Evolutionary conservation across 2,113 vertebrate genomes (phyloP).

Genomic region (Oreocharis arfaki): DNA sequence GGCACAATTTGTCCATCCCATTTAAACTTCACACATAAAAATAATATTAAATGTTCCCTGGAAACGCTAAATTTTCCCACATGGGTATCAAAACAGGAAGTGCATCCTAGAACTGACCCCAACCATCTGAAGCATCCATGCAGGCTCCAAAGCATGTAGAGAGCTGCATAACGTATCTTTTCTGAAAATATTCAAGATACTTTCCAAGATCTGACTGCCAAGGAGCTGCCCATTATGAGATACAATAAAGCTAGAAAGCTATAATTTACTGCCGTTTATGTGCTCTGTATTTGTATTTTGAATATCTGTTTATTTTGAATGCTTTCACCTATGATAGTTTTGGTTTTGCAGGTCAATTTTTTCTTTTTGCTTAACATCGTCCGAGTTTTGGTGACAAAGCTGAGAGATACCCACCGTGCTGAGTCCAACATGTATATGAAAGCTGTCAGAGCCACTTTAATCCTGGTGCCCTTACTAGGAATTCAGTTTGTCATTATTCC

Average conservation of each 20-base stretch:
- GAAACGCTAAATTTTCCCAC: background rate
- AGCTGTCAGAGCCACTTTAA: conserved; percentile 92
- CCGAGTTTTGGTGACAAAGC: conserved; percentile 91
- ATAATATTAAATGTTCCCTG: background rate
- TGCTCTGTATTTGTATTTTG: background rate
- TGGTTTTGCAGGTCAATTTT: conserved; percentile 86
- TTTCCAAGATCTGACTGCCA: background rate
- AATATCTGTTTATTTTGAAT: background rate
- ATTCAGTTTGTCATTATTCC: conserved; percentile 96
- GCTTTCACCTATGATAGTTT: background rate
- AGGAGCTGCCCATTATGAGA: background rate
- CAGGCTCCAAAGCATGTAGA: background rate
- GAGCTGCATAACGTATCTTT: background rate
- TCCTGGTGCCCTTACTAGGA: conserved; percentile 93
- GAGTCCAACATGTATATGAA: conserved; percentile 99
- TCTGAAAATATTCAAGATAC: background rate
- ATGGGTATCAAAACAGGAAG: background rate
- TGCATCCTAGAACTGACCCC: background rate
- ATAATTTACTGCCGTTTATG: background rate
- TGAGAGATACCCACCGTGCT: conserved; percentile 86
- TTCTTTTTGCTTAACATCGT: conserved; percentile 98
- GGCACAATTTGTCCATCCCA: fast-evolving
- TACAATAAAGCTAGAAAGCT: background rate
- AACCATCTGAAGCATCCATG: background rate
- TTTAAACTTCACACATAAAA: background rate